phyloP scores from a whole-genome alignment of 1,140 invertebrate genomes.

The Drosophila paulistorum region DNA sequence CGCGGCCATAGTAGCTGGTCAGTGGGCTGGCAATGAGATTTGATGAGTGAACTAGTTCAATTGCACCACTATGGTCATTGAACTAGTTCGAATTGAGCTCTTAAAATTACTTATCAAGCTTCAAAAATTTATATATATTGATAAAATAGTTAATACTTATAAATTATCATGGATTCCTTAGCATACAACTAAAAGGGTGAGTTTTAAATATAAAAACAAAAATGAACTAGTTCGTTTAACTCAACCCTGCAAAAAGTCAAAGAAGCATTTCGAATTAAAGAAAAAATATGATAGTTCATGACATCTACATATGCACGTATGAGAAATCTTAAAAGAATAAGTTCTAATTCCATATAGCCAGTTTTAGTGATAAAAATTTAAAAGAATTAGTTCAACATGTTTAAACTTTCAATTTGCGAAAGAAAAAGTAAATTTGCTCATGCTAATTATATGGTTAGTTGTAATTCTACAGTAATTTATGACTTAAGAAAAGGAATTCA shows the following conservation, averaged over 20 bases:
- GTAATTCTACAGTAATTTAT: too few relatives aligned
- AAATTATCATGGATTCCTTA: not conserved
- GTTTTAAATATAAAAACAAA: not conserved
- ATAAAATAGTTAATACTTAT: not conserved
- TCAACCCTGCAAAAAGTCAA: not conserved
- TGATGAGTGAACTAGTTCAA: constrained; percentile 22
- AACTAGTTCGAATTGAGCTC: constrained; percentile 8
- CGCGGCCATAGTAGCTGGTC: constrained; percentile 79
- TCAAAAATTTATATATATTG: not conserved
- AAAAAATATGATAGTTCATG: too few relatives aligned
- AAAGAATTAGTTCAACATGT: too few relatives aligned
- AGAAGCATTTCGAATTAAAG: too few relatives aligned
- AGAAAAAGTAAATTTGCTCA: not conserved
- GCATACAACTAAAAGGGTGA: not conserved
- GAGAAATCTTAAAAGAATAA: too few relatives aligned
- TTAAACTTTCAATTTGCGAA: not conserved
- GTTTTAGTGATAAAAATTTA: too few relatives aligned
- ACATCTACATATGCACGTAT: too few relatives aligned
- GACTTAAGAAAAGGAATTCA: too few relatives aligned
- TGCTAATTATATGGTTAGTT: too few relatives aligned
- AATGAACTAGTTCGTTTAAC: not conserved
- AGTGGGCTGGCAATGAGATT: constrained; percentile 59
- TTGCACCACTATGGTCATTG: constrained; percentile 11
- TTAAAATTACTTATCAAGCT: constrained; percentile 6
- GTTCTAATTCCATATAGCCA: too few relatives aligned